Conservation (phyloP, 2,113 vertebrate species). For the Syrmaticus mikado region DNA sequence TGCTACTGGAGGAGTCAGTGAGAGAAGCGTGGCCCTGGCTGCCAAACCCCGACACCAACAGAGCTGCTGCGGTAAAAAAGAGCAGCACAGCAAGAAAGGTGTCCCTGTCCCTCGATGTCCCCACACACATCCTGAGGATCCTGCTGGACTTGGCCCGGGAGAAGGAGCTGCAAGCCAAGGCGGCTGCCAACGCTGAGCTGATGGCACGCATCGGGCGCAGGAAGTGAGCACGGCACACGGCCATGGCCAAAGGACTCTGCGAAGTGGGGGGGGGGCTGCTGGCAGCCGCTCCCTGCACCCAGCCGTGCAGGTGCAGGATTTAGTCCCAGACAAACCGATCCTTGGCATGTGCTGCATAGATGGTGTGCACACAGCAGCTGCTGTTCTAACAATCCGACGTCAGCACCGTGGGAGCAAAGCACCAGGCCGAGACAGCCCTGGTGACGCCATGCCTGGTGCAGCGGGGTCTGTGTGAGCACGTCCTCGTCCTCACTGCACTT, state of each 20-base stretch:
- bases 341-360: no score
- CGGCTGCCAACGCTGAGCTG: conserved; percentile 83
- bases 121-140: conserved; percentile 83
- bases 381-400: not conserved
- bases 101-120: conserved; percentile 84
- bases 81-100: conserved; percentile 76
- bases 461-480: not conserved
- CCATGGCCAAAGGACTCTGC: not conserved
- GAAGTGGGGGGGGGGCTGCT: rapidly evolving
- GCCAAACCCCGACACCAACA: not conserved
- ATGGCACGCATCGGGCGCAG: conserved; percentile 84
- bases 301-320: not conserved
- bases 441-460: not conserved
- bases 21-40: conserved; percentile 25
- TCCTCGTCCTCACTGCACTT: rapidly evolving
- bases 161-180: conserved; percentile 85
- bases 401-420: not conserved
- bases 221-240: conserved; percentile 54
- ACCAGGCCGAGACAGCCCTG: not conserved
- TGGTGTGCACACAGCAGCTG: not conserved
- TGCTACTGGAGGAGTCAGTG: not conserved
- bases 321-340: not conserved
- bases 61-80: conserved; percentile 45
- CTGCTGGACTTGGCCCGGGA: conserved; percentile 86
- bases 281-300: not conserved